Conservation (phyloP, 2,797 vertebrate species). For the Pipistrellus kuhlii region DNA sequence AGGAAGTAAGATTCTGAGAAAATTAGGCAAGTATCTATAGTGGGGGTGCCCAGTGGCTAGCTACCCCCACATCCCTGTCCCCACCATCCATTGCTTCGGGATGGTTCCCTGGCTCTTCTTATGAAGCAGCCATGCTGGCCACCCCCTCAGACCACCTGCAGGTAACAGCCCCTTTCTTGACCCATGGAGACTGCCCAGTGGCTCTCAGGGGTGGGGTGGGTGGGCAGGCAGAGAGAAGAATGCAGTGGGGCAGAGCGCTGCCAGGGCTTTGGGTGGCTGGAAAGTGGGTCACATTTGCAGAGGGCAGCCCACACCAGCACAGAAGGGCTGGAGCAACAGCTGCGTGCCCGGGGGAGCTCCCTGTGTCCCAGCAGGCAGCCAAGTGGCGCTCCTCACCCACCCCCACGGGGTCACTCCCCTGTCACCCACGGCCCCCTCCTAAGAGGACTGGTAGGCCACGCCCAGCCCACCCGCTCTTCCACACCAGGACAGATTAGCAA, state of each 20-base stretch:
- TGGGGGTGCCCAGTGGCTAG: background rate
- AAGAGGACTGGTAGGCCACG: background rate
- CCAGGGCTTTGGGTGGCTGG: background rate
- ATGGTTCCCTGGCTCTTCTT: background rate
- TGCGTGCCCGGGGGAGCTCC: background rate
- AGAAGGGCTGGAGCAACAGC: slow-evolving; percentile 49
- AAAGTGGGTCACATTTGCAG: slow-evolving; percentile 64
- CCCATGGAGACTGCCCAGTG: background rate
- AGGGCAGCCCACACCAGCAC: background rate
- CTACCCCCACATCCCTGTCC: no score
- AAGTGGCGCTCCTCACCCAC: background rate
- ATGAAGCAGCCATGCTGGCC: background rate
- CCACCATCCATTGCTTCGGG: accelerated
- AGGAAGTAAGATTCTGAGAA: background rate
- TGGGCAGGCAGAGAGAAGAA: background rate
- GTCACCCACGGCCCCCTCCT: background rate
- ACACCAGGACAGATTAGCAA: background rate
- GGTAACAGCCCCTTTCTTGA: background rate
- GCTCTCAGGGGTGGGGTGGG: background rate
- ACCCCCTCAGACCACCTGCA: background rate
- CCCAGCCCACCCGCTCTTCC: background rate
- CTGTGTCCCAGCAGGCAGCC: background rate
- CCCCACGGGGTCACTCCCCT: background rate
- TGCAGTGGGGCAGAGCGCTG: background rate
- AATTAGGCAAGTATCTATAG: background rate